Evolutionary conservation across 2,797 vertebrate species (phyloP), one percentile per base, ranked within the genome.

Genomic region (Ctenopoma kingsleyae): DNA sequence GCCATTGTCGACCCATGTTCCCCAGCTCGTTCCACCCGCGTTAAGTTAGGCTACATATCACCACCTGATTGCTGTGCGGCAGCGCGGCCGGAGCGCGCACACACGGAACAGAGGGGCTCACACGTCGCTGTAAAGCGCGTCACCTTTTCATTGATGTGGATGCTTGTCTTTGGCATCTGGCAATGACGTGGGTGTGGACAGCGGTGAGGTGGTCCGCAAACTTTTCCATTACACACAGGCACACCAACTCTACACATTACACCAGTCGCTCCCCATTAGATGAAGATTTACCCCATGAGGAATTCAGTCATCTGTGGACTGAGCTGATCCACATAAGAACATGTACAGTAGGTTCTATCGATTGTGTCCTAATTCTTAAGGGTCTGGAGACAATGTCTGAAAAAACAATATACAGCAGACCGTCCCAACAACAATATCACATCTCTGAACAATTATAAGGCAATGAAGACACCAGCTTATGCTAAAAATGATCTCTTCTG

Each of bases 141-240:
- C 89, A 81, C 85, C 87, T 77, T 76, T 83, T 82, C 86, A 85
- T 81, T 89, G 85, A 89, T 86, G 82, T 64, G 78, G 8, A 67
- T 44, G 62, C 49, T 57, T 68, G 49, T 64, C 54, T 58, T 46
- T 57, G 68, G 67, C 66, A 64, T 25, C 52, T 67, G 56, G 63
- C 50, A 8, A 20, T 83, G 81, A 87, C 77, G 85, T 82, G 74
- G 82, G 58, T 48, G 69, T 9, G 43, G 38, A 83, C 52, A 49
- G 44, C 66, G 53, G 61, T 71, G 66, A 54, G 20, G 38, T 16
- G 23, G 57, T 16, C 1, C 2, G 23, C 30, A 23, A 74, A 81
- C 60, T 74, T 85, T 71, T 58, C 27, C 32, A 51, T 53, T 11
- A 74, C 22, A 74, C 19, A 46, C 9, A 41, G 53, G 25, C 1